Conservation (phyloP, 37 sponge, comb jelly and placozoan species). For the Beroe ovata region DNA sequence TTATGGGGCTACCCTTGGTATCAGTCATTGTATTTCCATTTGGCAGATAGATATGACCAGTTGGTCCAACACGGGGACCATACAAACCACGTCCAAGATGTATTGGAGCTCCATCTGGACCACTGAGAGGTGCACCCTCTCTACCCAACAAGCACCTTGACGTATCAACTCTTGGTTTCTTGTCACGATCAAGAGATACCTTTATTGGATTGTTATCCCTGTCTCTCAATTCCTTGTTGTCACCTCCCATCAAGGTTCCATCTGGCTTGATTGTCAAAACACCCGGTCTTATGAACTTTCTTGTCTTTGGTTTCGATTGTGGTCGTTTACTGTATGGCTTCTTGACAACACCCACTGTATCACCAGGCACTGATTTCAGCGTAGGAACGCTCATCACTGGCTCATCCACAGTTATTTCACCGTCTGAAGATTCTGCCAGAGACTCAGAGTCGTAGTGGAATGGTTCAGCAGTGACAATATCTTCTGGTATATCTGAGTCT, state of each 20-base stretch:
- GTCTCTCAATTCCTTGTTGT: neutral
- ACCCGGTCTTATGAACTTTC: constrained; percentile 61
- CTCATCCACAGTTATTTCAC: neutral
- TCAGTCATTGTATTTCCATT: neutral
- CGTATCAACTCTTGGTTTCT: neutral
- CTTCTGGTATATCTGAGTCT: neutral
- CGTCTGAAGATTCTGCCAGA: neutral
- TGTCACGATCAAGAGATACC: neutral
- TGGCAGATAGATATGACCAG: neutral
- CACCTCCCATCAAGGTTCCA: neutral
- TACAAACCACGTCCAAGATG: neutral
- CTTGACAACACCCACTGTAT: no score
- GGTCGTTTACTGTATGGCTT: neutral
- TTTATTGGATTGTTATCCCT: neutral
- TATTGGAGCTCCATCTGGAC: constrained; percentile 21
- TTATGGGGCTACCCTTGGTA: neutral
- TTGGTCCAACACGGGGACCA: constrained; percentile 13
- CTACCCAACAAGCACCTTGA: neutral
- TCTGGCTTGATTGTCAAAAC: neutral
- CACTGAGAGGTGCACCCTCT: neutral
- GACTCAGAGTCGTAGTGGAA: constrained; percentile 25
- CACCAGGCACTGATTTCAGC: neutral
- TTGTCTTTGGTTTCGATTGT: neutral
- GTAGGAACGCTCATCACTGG: neutral
- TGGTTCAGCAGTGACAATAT: neutral